Percentiles rank a stretch among this genome's conserved stretches.
Evolutionary conservation across 2,888 invertebrate genomes (phyloP).

Genomic region (Sepioteuthis lessoniana): DNA sequence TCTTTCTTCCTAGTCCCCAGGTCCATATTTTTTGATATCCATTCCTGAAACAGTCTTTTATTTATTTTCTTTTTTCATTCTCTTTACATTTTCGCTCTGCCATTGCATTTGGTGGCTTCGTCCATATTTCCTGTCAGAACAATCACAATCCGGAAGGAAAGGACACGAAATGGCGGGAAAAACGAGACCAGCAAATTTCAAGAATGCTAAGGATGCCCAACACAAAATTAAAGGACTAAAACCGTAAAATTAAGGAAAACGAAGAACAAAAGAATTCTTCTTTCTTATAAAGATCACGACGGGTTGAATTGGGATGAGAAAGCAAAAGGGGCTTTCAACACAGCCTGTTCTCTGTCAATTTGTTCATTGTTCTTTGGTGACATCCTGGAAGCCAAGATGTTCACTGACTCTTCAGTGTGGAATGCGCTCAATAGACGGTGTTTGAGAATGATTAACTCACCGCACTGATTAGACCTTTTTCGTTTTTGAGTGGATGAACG

Average conservation of each 20-base stretch:
- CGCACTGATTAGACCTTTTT: background rate
- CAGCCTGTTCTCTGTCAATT: conserved; percentile 2
- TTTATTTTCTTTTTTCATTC: background rate
- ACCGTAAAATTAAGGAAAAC: background rate
- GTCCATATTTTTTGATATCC: background rate
- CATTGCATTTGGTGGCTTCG: background rate
- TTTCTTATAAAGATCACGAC: background rate
- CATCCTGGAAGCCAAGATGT: background rate
- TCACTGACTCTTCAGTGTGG: background rate
- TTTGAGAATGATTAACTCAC: background rate
- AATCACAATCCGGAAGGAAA: background rate
- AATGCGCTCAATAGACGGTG: background rate
- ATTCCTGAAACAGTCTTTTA: background rate
- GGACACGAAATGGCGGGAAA: background rate
- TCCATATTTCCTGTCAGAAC: background rate
- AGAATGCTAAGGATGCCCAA: background rate
- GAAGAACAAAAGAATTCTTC: background rate
- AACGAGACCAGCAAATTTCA: background rate
- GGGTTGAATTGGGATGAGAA: background rate
- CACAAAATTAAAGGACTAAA: background rate
- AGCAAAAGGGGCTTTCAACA: background rate
- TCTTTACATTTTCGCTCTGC: background rate
- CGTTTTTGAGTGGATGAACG: background rate
- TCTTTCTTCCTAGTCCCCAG: no score
- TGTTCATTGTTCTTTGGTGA: background rate